A percentile compares a stretch with the other conserved stretches of the same genome.
These are phyloP conservation scores for Phalloptychus januarius DNA, from an alignment of 2,797 vertebrate species.

Conservation along the genomic window DNA sequence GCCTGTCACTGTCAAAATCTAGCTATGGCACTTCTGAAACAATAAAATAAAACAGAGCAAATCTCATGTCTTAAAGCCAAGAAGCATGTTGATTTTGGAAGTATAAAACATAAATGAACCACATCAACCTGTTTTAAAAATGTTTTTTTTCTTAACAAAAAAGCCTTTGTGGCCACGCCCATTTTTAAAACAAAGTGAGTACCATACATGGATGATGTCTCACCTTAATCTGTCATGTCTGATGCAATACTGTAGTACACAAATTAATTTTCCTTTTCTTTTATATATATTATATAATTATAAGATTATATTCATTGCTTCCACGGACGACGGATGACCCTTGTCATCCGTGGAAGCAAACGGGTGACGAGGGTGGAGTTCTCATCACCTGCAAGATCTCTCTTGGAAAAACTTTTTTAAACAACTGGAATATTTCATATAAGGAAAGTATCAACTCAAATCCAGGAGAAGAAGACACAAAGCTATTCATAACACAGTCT, in stretches of 20 bases:
- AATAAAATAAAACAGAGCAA: background rate
- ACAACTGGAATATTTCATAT: background rate
- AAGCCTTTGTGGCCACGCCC: background rate
- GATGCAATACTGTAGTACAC: background rate
- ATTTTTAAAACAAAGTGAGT: background rate
- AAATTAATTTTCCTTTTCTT: too few relatives aligned
- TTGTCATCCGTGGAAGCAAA: background rate
- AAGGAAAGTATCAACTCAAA: background rate
- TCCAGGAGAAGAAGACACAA: too few relatives aligned
- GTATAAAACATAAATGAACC: background rate
- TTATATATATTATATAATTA: too few relatives aligned
- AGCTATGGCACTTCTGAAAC: constrained; percentile 13
- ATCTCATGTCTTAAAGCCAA: background rate
- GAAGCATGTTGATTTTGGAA: background rate
- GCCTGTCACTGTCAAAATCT: constrained; percentile 31
- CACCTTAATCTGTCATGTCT: background rate
- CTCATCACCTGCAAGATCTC: background rate
- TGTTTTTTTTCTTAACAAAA: background rate
- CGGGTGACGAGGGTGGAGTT: background rate
- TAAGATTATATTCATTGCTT: too few relatives aligned
- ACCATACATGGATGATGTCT: background rate
- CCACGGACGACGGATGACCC: too few relatives aligned
- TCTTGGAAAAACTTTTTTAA: background rate
- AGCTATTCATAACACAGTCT: too few relatives aligned
- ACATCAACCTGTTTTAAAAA: background rate